Evolutionary conservation across 2,797 vertebrate species (phyloP).

Genomic region (Sebastes taczanowskii): DNA sequence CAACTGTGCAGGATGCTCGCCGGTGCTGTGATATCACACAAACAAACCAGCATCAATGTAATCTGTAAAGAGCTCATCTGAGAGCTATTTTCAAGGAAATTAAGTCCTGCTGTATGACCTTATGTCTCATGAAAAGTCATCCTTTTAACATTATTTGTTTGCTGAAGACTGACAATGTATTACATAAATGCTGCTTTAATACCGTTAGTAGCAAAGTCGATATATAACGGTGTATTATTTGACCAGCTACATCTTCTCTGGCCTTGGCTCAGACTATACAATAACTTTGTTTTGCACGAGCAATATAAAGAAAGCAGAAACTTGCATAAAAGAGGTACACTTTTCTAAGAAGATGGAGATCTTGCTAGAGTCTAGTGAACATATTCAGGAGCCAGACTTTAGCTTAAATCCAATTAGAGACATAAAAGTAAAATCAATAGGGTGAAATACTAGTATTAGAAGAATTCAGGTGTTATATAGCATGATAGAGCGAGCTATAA

Average conservation of each 20-base stretch:
- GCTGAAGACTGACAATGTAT: background rate
- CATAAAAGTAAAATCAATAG: background rate
- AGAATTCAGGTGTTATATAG: background rate
- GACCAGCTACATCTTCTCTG: constrained; percentile 3
- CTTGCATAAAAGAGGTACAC: background rate
- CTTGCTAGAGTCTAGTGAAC: background rate
- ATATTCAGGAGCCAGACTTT: background rate
- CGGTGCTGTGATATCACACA: background rate
- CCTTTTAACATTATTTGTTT: background rate
- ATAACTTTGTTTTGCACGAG: constrained; percentile 15
- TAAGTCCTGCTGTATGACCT: background rate
- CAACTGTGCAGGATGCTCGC: background rate
- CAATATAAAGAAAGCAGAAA: constrained; percentile 36
- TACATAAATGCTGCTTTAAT: background rate
- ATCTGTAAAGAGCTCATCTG: background rate
- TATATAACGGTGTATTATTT: background rate
- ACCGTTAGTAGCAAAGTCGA: background rate
- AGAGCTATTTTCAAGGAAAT: background rate
- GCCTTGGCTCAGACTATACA: constrained; percentile 3
- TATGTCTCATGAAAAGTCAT: background rate
- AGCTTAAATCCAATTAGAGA: background rate
- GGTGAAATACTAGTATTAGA: background rate
- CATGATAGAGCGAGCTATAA: background rate
- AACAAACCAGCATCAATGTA: background rate
- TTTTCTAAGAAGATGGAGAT: background rate